These are phyloP conservation scores for Falco biarmicus DNA, from an alignment of 2,797 vertebrate species.

Conservation along the genomic window DNA sequence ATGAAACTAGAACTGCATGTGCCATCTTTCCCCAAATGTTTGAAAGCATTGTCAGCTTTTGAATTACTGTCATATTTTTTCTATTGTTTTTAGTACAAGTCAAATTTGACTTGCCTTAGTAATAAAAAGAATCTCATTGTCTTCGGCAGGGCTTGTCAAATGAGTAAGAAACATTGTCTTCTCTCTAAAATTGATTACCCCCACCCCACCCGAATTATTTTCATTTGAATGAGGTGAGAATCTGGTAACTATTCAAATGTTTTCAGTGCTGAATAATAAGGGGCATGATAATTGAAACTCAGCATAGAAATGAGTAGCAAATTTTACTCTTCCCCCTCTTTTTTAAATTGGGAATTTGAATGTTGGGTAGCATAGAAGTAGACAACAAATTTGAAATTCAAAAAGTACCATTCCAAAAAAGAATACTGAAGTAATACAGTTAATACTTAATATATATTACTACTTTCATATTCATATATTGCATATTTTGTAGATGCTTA, in stretches of 20 bases:
- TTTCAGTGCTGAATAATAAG: constrained; percentile 44
- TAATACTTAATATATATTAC: background rate
- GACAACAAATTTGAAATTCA: background rate
- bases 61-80: constrained; percentile 58
- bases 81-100: constrained; percentile 57
- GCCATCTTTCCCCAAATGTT: constrained; percentile 41
- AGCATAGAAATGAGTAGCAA: constrained; percentile 8
- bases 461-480: background rate
- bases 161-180: constrained; percentile 60
- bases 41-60: constrained; percentile 65
- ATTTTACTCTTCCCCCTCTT: constrained; percentile 22
- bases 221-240: constrained; percentile 40
- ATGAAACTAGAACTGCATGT: constrained; percentile 7
- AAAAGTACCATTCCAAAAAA: background rate
- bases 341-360: background rate
- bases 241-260: constrained; percentile 45
- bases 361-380: background rate
- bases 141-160: constrained; percentile 42
- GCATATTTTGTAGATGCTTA: background rate
- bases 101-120: constrained; percentile 46
- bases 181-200: constrained; percentile 13
- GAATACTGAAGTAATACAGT: background rate
- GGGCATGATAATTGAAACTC: constrained; percentile 12
- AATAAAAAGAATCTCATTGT: constrained; percentile 52
- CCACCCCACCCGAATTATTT: background rate